Conservation (phyloP, 2,888 invertebrate genomes). For the Oegoconia quadripuncta region DNA sequence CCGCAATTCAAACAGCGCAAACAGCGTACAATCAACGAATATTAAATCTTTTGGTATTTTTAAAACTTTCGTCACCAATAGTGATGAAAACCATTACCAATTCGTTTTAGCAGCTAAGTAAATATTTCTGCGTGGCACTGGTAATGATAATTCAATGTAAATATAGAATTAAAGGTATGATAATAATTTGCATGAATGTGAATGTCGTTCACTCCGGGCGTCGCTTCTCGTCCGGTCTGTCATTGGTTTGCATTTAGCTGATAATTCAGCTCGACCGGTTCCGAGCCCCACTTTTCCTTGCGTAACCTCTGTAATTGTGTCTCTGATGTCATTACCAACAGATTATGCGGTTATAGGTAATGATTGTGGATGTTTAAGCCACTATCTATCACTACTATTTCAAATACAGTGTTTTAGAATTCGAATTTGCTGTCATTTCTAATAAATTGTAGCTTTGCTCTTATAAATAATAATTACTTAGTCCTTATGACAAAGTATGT, state of each 20-base stretch:
- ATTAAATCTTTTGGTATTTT: too few species aligned
- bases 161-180: background rate
- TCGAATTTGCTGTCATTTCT: too few species aligned
- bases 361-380: too few species aligned
- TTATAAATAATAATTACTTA: too few species aligned
- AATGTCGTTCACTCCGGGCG: slow-evolving; percentile 14
- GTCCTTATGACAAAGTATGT: too few species aligned
- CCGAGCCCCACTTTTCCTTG: slow-evolving; percentile 15
- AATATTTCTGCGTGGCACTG: background rate
- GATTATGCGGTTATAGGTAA: slow-evolving; percentile 9
- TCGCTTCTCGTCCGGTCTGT: slow-evolving; percentile 10
- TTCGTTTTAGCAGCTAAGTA: slow-evolving; percentile 2
- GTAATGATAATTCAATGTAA: background rate
- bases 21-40: too few species aligned
- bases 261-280: slow-evolving; percentile 15
- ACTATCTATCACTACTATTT: background rate
- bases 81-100: too few species aligned
- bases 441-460: too few species aligned
- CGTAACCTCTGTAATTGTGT: slow-evolving; percentile 20
- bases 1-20: too few species aligned
- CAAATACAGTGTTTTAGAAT: background rate
- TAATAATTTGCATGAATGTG: slow-evolving; percentile 4
- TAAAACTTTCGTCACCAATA: too few species aligned
- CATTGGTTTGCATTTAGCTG: slow-evolving; percentile 9
- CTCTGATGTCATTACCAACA: slow-evolving; percentile 15